Base-by-base conservation (phyloP, 2,888 invertebrate genomes). In the Belgica antarctica region DNA sequence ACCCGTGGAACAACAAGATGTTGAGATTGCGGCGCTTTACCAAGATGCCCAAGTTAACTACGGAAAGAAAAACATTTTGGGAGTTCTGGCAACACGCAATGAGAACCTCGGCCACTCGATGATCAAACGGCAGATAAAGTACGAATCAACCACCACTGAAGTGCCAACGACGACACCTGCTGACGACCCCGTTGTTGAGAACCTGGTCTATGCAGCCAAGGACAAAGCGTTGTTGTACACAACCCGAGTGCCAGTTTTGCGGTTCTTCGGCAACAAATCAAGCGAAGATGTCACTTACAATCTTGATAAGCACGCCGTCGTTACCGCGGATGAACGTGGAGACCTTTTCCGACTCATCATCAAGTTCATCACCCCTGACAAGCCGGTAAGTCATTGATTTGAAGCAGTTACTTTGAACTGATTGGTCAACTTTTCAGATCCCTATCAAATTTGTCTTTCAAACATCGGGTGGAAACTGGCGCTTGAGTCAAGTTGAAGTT, bases 1-100 rank as follows among this genome's bases (percentile, higher is more conserved):
- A 0, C 83, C 82, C n/a, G 81, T 81, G 77, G 83, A 84, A 22
- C 84, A 85, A 74, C 82, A 85, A 52, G 86, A 86, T 71, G 82
- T 83, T 0, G 84, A 85, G 76, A 82, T 86, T 77, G 81, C 84
- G 5, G 82, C 84, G 72, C 82, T 83, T 7, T 86, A 83, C 74
- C 82, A 83, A 0, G 79, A 85, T 12, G 81, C 85, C 0, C 79
- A 84, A 73, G 82, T 83, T 70, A 83, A 84, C 72, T 85, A 85
- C 72, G 86, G 85, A 0, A 77, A 79, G 3, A 85, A 85, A 1
- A 78, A 81, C 70, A 85, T 86, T 2, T 75, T 86, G 17, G 86
- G 85, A 1, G 83, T 86, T 52, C 74, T 86, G 73, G 85, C 85
- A 77, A 79, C 75, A 34, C 77, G 76, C 7, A 77, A 76, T 71